Evolutionary conservation across 1,140 invertebrate species (phyloP).

Genomic region (Myzus persicae): DNA sequence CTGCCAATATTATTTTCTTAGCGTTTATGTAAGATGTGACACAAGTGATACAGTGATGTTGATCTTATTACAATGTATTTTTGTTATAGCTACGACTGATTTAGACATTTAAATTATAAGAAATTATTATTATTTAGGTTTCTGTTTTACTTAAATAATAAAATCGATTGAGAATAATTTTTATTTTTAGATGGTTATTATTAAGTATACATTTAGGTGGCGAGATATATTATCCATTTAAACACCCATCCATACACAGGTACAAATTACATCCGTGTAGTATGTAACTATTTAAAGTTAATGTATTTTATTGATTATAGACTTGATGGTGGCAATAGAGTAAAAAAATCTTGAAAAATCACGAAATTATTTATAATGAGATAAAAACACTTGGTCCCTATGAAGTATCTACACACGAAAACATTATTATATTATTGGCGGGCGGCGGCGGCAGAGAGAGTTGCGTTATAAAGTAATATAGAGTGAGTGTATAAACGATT

Average conservation of each 20-base stretch:
- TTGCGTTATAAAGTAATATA: not conserved
- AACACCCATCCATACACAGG: not conserved
- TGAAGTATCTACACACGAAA: not conserved
- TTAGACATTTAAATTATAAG: no score
- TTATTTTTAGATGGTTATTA: not conserved
- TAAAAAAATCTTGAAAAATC: not conserved
- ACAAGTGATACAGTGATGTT: no score
- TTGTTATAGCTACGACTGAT: no score
- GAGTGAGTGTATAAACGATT: constrained; percentile 10
- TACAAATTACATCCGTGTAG: not conserved
- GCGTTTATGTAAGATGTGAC: not conserved
- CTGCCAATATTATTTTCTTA: not conserved
- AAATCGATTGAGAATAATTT: not conserved
- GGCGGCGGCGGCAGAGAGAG: not conserved
- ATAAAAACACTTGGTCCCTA: not conserved
- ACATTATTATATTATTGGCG: not conserved
- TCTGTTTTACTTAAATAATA: not conserved
- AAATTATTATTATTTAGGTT: no score
- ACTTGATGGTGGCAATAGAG: not conserved
- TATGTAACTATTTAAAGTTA: not conserved
- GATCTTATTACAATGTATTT: no score
- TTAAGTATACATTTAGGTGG: not conserved
- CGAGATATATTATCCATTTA: not conserved
- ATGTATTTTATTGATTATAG: no score
- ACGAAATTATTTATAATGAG: not conserved